phyloP scores from a whole-genome alignment of 2,888 invertebrate genomes.

The Caenorhabditis sulstoni region DNA sequence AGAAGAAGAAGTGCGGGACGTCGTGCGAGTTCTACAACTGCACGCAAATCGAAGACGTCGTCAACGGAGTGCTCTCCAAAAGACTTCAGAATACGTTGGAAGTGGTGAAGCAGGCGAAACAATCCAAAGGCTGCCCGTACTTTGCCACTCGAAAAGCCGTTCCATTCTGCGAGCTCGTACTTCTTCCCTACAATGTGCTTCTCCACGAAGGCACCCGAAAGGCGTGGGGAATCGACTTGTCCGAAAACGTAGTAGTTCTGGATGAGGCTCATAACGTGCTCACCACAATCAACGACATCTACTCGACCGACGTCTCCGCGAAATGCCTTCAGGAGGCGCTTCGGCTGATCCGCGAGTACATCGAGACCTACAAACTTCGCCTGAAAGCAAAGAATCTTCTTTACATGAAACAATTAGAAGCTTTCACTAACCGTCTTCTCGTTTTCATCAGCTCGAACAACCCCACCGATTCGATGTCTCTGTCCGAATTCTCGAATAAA shows the following conservation, averaged over 20 bases:
- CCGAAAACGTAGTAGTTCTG: slow-evolving; percentile 88
- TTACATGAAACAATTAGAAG: slow-evolving; percentile 69
- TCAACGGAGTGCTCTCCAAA: slow-evolving; percentile 81
- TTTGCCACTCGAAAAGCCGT: slow-evolving; percentile 91
- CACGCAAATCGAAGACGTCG: slow-evolving; percentile 84
- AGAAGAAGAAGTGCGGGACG: slow-evolving; percentile 38
- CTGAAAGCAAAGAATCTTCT: slow-evolving; percentile 69
- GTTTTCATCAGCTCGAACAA: slow-evolving; percentile 38
- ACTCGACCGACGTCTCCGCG: slow-evolving; percentile 66
- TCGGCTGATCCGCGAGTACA: slow-evolving; percentile 67
- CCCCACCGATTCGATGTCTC: slow-evolving; percentile 48
- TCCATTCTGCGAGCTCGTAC: slow-evolving; percentile 87
- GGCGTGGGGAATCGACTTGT: slow-evolving; percentile 86
- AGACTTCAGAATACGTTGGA: slow-evolving; percentile 73
- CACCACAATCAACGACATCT: slow-evolving; percentile 86
- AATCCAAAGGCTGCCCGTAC: slow-evolving; percentile 91
- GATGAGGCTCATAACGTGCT: slow-evolving; percentile 98
- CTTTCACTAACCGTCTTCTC: slow-evolving; percentile 50
- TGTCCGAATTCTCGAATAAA: slow-evolving; percentile 59
- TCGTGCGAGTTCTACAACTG: slow-evolving; percentile 86
- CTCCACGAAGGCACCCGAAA: slow-evolving; percentile 88
- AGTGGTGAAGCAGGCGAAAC: slow-evolving; percentile 83
- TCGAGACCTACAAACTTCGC: slow-evolving; percentile 54
- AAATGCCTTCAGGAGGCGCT: slow-evolving; percentile 62
- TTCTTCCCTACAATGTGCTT: slow-evolving; percentile 85